A percentile compares a stretch with the other conserved stretches of the same genome.
Conservation (phyloP, 1,140 invertebrate genomes). For the Drosophila nasuta region DNA sequence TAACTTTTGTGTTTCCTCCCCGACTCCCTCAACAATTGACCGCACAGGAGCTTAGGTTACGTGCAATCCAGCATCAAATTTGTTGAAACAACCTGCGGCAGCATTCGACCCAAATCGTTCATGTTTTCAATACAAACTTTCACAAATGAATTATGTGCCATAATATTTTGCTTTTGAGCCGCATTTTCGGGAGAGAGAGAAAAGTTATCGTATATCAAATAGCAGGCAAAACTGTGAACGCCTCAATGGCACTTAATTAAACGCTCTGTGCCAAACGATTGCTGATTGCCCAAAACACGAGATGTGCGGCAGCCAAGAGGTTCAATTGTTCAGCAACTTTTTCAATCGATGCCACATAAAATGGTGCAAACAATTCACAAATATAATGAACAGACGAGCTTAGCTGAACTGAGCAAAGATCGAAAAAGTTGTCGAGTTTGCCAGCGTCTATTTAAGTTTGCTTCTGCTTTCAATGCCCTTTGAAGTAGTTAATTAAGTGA, state of each 20-base stretch:
- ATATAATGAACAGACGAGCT: slow-evolving; percentile 31
- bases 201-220: slow-evolving; percentile 35
- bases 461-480: slow-evolving; percentile 34
- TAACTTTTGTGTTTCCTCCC: slow-evolving; percentile 37
- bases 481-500: slow-evolving; percentile 80
- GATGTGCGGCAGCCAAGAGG: slow-evolving; percentile 37
- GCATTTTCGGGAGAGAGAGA: slow-evolving; percentile 22
- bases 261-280: slow-evolving; percentile 42
- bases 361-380: slow-evolving; percentile 47
- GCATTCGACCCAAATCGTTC: slow-evolving; percentile 42
- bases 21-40: slow-evolving; percentile 8
- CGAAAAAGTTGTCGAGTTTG: slow-evolving; percentile 52
- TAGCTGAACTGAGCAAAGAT: slow-evolving; percentile 33
- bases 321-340: slow-evolving; percentile 52
- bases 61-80: slow-evolving; percentile 29
- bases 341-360: slow-evolving; percentile 70
- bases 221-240: not conserved
- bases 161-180: slow-evolving; percentile 59
- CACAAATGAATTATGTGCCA: slow-evolving; percentile 61
- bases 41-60: slow-evolving; percentile 30
- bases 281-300: slow-evolving; percentile 31
- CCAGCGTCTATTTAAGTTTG: slow-evolving; percentile 37
- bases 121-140: slow-evolving; percentile 61
- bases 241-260: slow-evolving; percentile 58
- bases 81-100: slow-evolving; percentile 48